Evolutionary conservation across 2,113 vertebrate species (phyloP), one percentile per base, ranked within the genome.

Genomic region (Rostratula benghalensis): DNA sequence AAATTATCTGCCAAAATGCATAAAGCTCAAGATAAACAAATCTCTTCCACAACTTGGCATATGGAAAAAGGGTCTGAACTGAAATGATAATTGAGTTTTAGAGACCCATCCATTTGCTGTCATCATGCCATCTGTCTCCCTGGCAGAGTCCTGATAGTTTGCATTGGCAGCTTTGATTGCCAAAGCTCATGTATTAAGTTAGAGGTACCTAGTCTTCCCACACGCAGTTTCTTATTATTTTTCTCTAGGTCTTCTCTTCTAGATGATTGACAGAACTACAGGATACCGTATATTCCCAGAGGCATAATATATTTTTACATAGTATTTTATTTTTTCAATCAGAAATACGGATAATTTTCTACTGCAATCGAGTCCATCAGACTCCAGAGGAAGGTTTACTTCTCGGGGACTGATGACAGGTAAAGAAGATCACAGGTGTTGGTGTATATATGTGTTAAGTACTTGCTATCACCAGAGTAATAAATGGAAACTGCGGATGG

Each of bases 81-180:
- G 87, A 91, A 96, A 90, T 71, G 89, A 83, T 94, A 96, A 96
- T 95, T 94, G 97, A 96, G 92, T 95, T 97, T 96, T 93, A 95
- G 90, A 89, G 93, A 84, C 74, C 84, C 85, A 95, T 94, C 95
- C 89, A 95, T 95, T 97, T 92, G 60, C 94, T 97, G 95, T 94
- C 94, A 95, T 94, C 4, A 1, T 90, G 82, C 95, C 94, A 96
- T 97, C 96, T 97, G 97, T 96, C 93, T 92, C 51, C 80, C 86
- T 96, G 92, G 96, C 95, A 94, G 74, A 90, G 71, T 90, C 91
- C 73, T 48, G 87, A 91, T 45, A 92, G 96, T 82, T 96, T 93
- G 79, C 93, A 90, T 65, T 95, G 94, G 82, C 95, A 94, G 75
- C 87, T 84, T 75, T 46, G 46, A 89, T 92, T 95, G 76, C 92